Evolutionary conservation across 2,113 vertebrate genomes (phyloP).

Genomic region (Eretmochelys imbricata): DNA sequence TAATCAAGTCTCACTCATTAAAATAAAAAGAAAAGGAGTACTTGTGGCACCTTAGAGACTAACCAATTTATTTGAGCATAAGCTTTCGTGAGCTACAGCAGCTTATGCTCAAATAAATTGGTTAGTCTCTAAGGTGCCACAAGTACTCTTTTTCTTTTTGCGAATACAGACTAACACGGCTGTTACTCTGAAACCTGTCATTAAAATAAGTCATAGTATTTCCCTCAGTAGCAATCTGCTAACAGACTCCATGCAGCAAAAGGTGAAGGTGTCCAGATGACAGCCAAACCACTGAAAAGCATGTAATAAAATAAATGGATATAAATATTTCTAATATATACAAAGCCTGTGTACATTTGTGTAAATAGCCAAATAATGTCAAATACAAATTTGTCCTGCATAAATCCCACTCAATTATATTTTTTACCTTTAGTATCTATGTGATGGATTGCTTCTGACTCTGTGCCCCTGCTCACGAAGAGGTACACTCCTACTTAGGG

Average conservation of each 20-base stretch:
- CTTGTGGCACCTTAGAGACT: too few species aligned
- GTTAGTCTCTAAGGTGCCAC: too few species aligned
- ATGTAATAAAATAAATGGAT: accelerated
- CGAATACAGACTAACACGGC: too few species aligned
- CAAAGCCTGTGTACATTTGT: neutral
- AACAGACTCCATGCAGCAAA: neutral
- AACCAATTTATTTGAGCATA: too few species aligned
- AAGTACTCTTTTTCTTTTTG: too few species aligned
- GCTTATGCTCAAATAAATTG: too few species aligned
- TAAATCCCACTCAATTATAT: neutral
- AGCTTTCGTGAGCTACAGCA: too few species aligned
- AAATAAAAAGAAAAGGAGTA: too few species aligned
- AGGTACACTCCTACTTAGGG: neutral
- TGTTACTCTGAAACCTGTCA: too few species aligned
- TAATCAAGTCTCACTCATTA: neutral
- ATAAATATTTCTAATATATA: neutral
- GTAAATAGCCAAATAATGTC: neutral
- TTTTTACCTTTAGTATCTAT: neutral
- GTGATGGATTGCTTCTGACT: neutral
- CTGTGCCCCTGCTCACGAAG: accelerated
- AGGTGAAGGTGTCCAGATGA: accelerated
- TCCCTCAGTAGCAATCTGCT: neutral
- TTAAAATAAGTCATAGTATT: neutral
- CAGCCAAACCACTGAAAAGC: neutral
- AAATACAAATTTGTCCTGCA: neutral